A percentile compares a stretch with the other conserved stretches of the same genome.
Evolutionary conservation across 2,113 vertebrate species (phyloP).

Genomic region (Pelecanoides urinatrix): DNA sequence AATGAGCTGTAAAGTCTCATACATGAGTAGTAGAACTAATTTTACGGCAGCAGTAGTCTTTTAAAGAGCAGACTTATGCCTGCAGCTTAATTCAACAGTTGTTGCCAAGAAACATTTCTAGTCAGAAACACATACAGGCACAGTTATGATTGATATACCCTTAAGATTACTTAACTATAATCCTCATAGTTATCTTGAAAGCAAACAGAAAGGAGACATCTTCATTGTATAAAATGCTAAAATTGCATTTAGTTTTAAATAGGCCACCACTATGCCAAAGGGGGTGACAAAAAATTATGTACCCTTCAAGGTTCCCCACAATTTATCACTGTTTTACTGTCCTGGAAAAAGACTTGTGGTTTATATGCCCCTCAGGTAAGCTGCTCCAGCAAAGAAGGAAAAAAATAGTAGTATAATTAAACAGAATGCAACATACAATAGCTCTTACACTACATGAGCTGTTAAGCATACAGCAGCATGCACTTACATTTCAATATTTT

Average conservation of each 20-base stretch:
- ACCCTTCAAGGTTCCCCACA: background rate
- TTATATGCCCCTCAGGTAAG: background rate
- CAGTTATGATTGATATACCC: background rate
- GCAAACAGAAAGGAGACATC: background rate
- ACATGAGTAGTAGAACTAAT: background rate
- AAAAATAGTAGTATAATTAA: conserved; percentile 4
- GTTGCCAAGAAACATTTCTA: conserved; percentile 19
- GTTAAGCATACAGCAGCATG: background rate
- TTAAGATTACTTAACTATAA: conserved; percentile 21
- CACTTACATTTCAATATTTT: background rate
- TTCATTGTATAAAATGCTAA: background rate
- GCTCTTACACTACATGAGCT: background rate
- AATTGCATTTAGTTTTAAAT: background rate
- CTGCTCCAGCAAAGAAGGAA: background rate
- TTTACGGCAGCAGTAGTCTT: background rate
- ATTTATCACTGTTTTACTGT: background rate
- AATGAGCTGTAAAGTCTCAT: background rate
- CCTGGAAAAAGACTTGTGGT: background rate
- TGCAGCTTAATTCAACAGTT: conserved; percentile 15
- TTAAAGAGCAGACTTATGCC: background rate
- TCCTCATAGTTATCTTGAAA: background rate
- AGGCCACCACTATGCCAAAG: background rate
- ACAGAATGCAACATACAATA: background rate
- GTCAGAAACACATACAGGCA: background rate
- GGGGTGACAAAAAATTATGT: background rate